Evolutionary conservation across 2,113 vertebrate species (phyloP).

Genomic region (Pleuronectes platessa): DNA sequence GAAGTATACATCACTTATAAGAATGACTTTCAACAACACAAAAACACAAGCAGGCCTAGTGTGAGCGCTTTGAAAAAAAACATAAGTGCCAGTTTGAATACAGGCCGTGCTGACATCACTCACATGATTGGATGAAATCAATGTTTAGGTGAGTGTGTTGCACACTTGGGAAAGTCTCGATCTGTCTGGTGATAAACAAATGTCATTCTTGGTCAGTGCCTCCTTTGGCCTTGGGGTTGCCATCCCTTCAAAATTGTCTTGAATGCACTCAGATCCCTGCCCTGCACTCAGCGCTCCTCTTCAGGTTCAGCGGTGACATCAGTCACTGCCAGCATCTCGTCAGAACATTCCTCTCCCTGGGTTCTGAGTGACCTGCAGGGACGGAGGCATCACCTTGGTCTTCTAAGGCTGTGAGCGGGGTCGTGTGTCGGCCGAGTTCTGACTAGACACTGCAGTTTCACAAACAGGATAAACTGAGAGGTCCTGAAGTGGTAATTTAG

Average conservation of each 20-base stretch:
- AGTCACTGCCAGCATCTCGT: conserved; percentile 23
- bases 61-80: too few species aligned
- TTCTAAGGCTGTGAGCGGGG: not conserved
- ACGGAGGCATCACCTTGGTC: conserved; percentile 4
- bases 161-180: not conserved
- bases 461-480: not conserved
- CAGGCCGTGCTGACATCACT: not conserved
- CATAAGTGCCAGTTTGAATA: not conserved
- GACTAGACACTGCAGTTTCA: not conserved
- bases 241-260: conserved; percentile 15
- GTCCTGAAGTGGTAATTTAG: too few species aligned
- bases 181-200: conserved; percentile 1
- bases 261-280: conserved; percentile 32
- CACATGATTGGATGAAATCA: not conserved
- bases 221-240: conserved; percentile 1
- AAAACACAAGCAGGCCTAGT: too few species aligned
- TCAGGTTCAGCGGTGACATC: conserved; percentile 38
- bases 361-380: conserved; percentile 2
- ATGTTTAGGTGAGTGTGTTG: not conserved
- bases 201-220: conserved; percentile 18
- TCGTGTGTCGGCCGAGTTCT: not conserved
- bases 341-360: conserved; percentile 12
- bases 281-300: conserved; percentile 23
- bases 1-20: too few species aligned
- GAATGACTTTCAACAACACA: too few species aligned